A percentile compares a stretch with the other conserved stretches of the same genome.
phyloP scores from a whole-genome alignment of 1,140 invertebrate species.

The Bombus superbus region DNA sequence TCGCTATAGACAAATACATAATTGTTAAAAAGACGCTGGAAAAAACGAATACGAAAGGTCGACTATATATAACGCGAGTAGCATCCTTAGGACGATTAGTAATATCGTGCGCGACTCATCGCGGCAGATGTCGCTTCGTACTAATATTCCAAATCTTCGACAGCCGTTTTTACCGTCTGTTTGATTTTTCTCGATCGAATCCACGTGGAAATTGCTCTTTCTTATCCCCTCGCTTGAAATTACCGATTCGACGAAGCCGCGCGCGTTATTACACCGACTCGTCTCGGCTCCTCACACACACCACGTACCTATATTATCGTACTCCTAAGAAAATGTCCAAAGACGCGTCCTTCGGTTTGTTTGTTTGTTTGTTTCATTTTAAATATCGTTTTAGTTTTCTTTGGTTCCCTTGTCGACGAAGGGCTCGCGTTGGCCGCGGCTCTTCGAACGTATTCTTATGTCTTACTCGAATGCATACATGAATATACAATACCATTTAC shows the following conservation, averaged over 20 bases:
- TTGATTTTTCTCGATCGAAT: no score
- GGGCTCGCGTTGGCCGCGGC: conserved; percentile 23
- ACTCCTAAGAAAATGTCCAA: conserved; percentile 17
- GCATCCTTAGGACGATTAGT: not conserved
- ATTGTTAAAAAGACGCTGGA: conserved; percentile 58
- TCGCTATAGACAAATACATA: conserved; percentile 46
- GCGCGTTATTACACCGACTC: conserved; percentile 1
- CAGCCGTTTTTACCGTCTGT: not conserved
- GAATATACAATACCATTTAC: not conserved
- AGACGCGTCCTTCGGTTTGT: conserved; percentile 25
- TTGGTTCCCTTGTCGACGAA: conserved; percentile 44
- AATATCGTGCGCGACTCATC: conserved; percentile 11
- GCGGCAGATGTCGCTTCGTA: no score
- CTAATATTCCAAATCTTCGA: not conserved
- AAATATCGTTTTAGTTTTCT: conserved; percentile 22
- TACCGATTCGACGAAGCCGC: not conserved
- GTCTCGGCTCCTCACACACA: conserved; percentile 39
- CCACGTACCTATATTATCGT: conserved; percentile 18
- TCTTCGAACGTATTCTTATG: conserved; percentile 21
- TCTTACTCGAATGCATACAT: not conserved
- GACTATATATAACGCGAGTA: conserved; percentile 35
- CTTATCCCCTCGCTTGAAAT: not conserved
- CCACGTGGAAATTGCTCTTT: no score
- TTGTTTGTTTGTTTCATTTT: conserved; percentile 16
- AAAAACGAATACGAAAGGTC: conserved; percentile 48